phyloP scores from a whole-genome alignment of 1,140 invertebrate species.

The Scaptodrosophila lebanonensis region DNA sequence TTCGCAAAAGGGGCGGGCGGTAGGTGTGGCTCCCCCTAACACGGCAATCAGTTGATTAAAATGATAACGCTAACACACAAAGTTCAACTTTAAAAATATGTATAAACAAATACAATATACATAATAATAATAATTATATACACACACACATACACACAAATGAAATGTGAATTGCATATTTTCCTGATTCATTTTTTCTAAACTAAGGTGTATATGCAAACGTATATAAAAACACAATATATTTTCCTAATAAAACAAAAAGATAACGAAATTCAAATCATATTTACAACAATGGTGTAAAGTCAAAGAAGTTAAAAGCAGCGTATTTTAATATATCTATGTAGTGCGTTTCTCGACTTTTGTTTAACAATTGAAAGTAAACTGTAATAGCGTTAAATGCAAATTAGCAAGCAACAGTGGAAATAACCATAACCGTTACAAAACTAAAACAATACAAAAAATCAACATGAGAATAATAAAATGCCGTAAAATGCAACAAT shows the following conservation, averaged over 20 bases:
- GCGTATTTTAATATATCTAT: conserved; percentile 39
- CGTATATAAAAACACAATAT: conserved; percentile 40
- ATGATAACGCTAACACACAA: too few relatives aligned
- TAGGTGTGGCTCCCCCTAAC: too few relatives aligned
- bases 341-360: conserved; percentile 42
- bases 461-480: too few relatives aligned
- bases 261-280: conserved; percentile 28
- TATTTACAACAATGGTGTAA: conserved; percentile 31
- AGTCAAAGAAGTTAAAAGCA: conserved; percentile 2
- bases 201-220: conserved; percentile 25
- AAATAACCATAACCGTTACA: too few relatives aligned
- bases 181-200: conserved; percentile 27
- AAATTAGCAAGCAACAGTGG: not conserved
- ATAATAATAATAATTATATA: conserved; percentile 19
- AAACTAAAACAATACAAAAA: too few relatives aligned
- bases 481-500: too few relatives aligned
- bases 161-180: conserved; percentile 32
- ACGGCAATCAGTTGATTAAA: too few relatives aligned
- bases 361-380: too few relatives aligned
- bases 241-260: conserved; percentile 36
- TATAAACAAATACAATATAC: conserved; percentile 27
- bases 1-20: too few relatives aligned
- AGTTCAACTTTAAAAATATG: too few relatives aligned
- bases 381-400: too few relatives aligned
- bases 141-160: conserved; percentile 32